Evolutionary conservation across 1,140 invertebrate species (phyloP).

Genomic region (Zophobas atratus): DNA sequence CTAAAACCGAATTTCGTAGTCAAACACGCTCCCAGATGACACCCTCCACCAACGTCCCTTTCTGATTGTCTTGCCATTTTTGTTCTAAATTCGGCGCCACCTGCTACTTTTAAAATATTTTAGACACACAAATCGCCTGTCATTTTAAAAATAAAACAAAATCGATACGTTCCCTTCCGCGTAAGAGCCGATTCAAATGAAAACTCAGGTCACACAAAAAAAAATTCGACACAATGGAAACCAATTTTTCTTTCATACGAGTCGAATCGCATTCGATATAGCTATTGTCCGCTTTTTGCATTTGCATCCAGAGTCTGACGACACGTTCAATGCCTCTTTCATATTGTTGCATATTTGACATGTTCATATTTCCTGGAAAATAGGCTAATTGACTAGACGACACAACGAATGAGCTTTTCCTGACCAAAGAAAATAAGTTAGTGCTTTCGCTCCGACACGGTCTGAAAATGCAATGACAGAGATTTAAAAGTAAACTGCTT

Average conservation of each 20-base stretch:
- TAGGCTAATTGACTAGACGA: background rate
- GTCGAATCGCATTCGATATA: slow-evolving; percentile 36
- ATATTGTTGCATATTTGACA: slow-evolving; percentile 19
- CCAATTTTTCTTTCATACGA: slow-evolving; percentile 35
- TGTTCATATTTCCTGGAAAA: background rate
- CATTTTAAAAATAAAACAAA: slow-evolving; percentile 38
- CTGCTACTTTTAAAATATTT: slow-evolving; percentile 17
- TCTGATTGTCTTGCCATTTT: background rate
- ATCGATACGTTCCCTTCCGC: slow-evolving; percentile 16
- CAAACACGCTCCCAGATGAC: too few species aligned
- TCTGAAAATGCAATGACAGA: background rate
- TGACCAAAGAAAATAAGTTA: background rate
- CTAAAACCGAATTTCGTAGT: too few species aligned
- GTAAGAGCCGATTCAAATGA: slow-evolving; percentile 34
- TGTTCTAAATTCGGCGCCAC: background rate
- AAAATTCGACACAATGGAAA: slow-evolving; percentile 33
- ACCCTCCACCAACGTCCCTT: too few species aligned
- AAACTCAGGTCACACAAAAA: slow-evolving; percentile 35
- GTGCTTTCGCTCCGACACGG: background rate
- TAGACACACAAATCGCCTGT: slow-evolving; percentile 29
- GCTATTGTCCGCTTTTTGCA: slow-evolving; percentile 34
- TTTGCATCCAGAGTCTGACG: slow-evolving; percentile 15
- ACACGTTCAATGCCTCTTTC: background rate
- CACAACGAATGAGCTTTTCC: too few species aligned
- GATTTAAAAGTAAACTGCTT: slow-evolving; percentile 8